Conservation (phyloP, 2,888 invertebrate species). For the Zygogramma bicolorata region DNA sequence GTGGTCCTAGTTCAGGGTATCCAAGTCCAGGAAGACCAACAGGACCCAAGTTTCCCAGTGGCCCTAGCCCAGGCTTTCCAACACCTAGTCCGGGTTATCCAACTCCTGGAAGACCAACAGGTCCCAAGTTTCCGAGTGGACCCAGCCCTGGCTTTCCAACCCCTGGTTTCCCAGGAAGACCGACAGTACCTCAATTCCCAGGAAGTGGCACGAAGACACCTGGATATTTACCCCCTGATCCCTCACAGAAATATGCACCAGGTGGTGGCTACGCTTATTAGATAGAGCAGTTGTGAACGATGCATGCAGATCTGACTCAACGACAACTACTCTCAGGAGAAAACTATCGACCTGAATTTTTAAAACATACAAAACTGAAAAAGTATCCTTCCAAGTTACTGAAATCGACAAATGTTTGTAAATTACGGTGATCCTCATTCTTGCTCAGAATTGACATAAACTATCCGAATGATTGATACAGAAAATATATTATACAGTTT, state of each 20-base stretch:
- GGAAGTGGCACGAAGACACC: conserved; percentile 12
- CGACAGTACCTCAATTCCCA: neutral
- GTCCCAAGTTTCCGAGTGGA: conserved; percentile 22
- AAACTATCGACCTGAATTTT: too few species aligned
- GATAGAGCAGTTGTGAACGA: neutral
- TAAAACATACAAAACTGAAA: too few species aligned
- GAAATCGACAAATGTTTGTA: too few species aligned
- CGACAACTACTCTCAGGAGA: neutral
- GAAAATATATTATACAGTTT: too few species aligned
- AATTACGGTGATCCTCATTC: too few species aligned
- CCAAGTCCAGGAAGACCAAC: too few species aligned
- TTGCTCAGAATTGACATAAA: too few species aligned
- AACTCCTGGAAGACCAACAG: conserved; percentile 32
- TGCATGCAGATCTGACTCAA: neutral
- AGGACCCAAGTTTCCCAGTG: too few species aligned
- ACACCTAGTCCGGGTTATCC: too few species aligned
- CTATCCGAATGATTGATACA: too few species aligned
- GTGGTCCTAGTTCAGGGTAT: conserved; percentile 15
- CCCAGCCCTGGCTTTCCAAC: conserved; percentile 10
- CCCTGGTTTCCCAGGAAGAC: conserved; percentile 23
- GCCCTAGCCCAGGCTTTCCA: too few species aligned
- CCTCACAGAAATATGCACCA: conserved; percentile 56
- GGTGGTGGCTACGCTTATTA: conserved; percentile 63
- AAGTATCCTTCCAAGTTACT: too few species aligned
- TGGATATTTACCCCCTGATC: conserved; percentile 40